These are phyloP conservation scores for Caenorhabditis imperialis DNA, from an alignment of 2,888 invertebrate species.

Conservation along the genomic window DNA sequence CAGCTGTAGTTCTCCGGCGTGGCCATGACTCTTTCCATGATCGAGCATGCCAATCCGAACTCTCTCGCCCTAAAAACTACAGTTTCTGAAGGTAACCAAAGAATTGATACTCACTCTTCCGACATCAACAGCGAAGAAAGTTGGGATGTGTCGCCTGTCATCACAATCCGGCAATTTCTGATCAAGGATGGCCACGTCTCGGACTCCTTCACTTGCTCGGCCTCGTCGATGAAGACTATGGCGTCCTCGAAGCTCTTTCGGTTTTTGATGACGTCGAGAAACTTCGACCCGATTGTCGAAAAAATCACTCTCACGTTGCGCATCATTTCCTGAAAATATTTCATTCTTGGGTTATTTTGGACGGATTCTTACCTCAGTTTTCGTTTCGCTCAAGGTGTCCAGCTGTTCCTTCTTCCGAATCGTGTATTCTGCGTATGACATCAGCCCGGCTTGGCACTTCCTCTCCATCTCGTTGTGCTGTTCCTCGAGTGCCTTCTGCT, in stretches of 20 bases:
- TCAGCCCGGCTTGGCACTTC: no score
- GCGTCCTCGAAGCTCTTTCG: background rate
- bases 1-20: constrained; percentile 15
- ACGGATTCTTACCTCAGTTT: no score
- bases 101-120: constrained; percentile 1
- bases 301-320: background rate
- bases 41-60: background rate
- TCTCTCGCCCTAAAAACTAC: background rate
- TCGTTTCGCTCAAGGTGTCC: no score
- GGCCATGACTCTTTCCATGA: constrained; percentile 20
- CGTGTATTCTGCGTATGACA: no score
- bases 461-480: no score
- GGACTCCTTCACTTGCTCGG: constrained; percentile 23
- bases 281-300: background rate
- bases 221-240: constrained; percentile 22
- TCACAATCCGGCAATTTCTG: constrained; percentile 8
- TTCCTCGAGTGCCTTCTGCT: no score
- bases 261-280: background rate
- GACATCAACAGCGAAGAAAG: constrained; percentile 7
- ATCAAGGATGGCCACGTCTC: constrained; percentile 12
- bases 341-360: no score
- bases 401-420: no score
- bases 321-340: constrained; percentile 2
- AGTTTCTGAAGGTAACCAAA: background rate
- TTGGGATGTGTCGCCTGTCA: constrained; percentile 34